phyloP scores from a whole-genome alignment of 2,797 vertebrate species.

The Falco novaeseelandiae region DNA sequence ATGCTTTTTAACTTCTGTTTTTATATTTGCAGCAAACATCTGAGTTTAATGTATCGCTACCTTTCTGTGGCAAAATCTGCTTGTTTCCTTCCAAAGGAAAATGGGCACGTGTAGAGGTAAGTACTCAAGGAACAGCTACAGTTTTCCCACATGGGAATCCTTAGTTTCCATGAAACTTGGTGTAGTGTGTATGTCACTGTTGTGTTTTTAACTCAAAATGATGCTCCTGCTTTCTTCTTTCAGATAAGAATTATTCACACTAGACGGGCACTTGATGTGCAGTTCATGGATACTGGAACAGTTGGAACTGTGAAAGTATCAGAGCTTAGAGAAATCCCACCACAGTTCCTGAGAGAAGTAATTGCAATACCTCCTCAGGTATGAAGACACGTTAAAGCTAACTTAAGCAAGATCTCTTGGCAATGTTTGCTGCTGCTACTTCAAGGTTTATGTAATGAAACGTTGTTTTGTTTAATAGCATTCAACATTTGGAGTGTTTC shows the following conservation, averaged over 20 bases:
- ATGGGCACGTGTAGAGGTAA: conserved; percentile 92
- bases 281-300: conserved; percentile 87
- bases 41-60: conserved; percentile 83
- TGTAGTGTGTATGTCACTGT: neutral
- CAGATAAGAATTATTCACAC: conserved; percentile 89
- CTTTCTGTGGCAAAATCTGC: conserved; percentile 91
- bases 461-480: neutral
- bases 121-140: neutral
- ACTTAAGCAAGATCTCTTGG: neutral
- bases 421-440: neutral
- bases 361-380: conserved; percentile 90
- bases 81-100: conserved; percentile 87
- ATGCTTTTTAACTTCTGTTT: neutral
- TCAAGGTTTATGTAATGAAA: neutral
- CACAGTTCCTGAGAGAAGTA: conserved; percentile 81
- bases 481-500: neutral
- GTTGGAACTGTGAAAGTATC: conserved; percentile 88
- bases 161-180: neutral
- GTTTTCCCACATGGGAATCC: neutral
- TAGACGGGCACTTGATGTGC: conserved; percentile 87
- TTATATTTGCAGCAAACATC: conserved; percentile 77
- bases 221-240: neutral
- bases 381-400: neutral
- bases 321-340: conserved; percentile 90
- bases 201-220: neutral